A percentile compares a stretch with the other conserved stretches of the same genome.
phyloP scores from a whole-genome alignment of 2,888 invertebrate species.

The Cryptus armator region DNA sequence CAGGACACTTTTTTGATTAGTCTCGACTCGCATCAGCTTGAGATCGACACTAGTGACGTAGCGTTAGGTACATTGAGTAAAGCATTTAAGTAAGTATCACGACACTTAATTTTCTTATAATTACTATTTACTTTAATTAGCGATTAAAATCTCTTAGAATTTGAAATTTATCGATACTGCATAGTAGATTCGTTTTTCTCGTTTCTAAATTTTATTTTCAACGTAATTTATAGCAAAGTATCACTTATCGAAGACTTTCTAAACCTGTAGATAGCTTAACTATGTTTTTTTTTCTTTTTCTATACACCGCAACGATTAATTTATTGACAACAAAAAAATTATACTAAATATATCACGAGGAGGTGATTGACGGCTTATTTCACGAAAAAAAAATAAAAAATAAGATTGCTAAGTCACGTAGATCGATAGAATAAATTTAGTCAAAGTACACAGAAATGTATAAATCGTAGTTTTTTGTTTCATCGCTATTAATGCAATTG shows the following conservation, averaged over 20 bases:
- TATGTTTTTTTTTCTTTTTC: neutral
- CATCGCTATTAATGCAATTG: constrained; percentile 58
- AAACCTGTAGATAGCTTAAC: neutral
- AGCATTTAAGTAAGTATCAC: constrained; percentile 90
- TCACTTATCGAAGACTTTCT: neutral
- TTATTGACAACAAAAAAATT: neutral
- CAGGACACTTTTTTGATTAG: constrained; percentile 93
- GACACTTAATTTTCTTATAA: constrained; percentile 17
- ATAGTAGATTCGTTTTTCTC: constrained; percentile 26
- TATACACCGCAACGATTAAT: neutral
- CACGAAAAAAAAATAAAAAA: neutral
- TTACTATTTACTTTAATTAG: constrained; percentile 35
- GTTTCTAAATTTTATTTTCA: constrained; percentile 22
- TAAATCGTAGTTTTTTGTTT: constrained; percentile 38
- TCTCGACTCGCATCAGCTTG: constrained; percentile 93
- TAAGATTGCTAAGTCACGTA: neutral
- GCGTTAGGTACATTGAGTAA: constrained; percentile 95
- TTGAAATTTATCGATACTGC: constrained; percentile 32
- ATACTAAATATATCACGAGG: constrained; percentile 21
- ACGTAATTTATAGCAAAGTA: neutral
- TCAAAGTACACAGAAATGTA: constrained; percentile 29
- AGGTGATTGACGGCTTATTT: constrained; percentile 26
- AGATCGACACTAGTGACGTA: constrained; percentile 95
- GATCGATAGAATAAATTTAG: constrained; percentile 11
- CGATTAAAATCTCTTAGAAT: constrained; percentile 42